Base-by-base conservation (phyloP, 2,797 vertebrate genomes). In the Poecile montanus region DNA sequence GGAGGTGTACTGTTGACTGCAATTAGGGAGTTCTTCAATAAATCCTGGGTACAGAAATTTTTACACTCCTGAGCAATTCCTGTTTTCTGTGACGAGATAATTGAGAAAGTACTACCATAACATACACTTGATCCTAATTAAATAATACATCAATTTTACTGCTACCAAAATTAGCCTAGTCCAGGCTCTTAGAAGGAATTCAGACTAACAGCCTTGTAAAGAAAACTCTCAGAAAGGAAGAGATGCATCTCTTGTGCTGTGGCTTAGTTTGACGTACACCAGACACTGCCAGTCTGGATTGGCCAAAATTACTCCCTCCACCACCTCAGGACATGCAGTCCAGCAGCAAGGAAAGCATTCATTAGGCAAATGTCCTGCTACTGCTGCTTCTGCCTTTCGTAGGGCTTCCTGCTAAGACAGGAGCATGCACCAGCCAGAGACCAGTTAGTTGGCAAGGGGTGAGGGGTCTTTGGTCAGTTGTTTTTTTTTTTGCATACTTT, bases 391-490 rank as follows among this genome's bases (percentile, higher is more conserved):
- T 91, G 80, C 77, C n/a, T 53, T 4, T 13, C 20, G 2, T 11
- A 7, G 30, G 19, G 27, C 53, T n/a, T 36, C 36, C 19, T 19
- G 5, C 13, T 1, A 17, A 34, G 36, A 5, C 0, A 0, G 8
- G 40, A 29, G 13, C 25, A 0, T 15, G 61, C 45, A 20, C 40
- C 21, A 42, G 61, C 32, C 23, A 29, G 50, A 47, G 62, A 25
- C 1, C 6, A 18, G 13, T 22, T 62, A n/a, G 2, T 19, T 58
- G 36, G 26, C 13, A 44, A 44, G 62, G 38, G 51, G 7, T 40
- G 3, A 16, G 1, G 13, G 4, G 9, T 70, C 58, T 82, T 63
- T 11, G 21, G 6, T 30, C 48, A 14, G 18, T 32, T 53, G 8
- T 2, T 62, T 84, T 47, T 84, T 47, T 56, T 80, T 32, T 23